phyloP scores from a whole-genome alignment of 1,140 invertebrate species.

The Capitella teleta region DNA sequence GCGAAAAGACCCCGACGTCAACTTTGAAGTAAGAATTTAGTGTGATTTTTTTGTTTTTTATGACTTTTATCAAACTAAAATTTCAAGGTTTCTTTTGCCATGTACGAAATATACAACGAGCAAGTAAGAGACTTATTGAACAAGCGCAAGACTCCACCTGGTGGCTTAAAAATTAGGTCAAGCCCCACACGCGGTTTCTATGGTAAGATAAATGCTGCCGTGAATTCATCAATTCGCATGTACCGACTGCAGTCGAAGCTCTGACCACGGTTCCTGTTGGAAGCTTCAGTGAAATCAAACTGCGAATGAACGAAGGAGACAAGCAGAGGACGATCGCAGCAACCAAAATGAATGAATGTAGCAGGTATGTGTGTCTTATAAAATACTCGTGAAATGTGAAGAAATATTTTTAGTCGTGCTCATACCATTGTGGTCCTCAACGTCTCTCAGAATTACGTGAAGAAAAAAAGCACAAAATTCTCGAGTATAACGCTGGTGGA shows the following conservation, averaged over 20 bases:
- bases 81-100: constrained; percentile 8
- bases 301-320: constrained; percentile 48
- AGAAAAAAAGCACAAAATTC: constrained; percentile 46
- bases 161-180: constrained; percentile 14
- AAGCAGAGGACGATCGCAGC: constrained; percentile 48
- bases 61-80: neutral
- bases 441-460: constrained; percentile 44
- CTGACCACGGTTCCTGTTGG: constrained; percentile 34
- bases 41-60: too few species aligned
- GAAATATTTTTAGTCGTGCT: constrained; percentile 31
- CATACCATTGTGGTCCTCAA: constrained; percentile 49
- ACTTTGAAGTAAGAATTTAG: neutral
- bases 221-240: neutral
- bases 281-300: constrained; percentile 44
- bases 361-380: constrained; percentile 27
- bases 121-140: constrained; percentile 7
- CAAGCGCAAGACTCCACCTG: constrained; percentile 12
- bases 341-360: constrained; percentile 53
- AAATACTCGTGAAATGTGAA: neutral
- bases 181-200: constrained; percentile 16
- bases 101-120: constrained; percentile 13
- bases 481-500: constrained; percentile 52
- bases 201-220: constrained; percentile 5
- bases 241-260: constrained; percentile 6
- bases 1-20: neutral